phyloP scores from a whole-genome alignment of 2,797 vertebrate genomes.

The Spheniscus humboldti region DNA sequence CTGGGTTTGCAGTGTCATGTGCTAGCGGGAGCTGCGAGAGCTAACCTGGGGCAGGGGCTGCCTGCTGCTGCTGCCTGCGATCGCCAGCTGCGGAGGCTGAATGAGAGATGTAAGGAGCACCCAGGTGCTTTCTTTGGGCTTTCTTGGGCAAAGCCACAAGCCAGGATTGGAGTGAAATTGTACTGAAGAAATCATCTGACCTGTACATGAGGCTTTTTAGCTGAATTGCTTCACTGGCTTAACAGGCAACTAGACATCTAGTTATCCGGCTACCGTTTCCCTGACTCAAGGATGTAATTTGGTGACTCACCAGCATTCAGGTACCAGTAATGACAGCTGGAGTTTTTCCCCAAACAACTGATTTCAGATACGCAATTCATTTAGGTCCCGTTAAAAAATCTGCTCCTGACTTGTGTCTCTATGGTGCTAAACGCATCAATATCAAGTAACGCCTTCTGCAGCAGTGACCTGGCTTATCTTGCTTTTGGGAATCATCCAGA shows the following conservation, averaged over 20 bases:
- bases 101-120: not conserved
- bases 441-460: not conserved
- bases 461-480: constrained; percentile 4
- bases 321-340: not conserved
- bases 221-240: not conserved
- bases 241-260: not conserved
- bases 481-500: constrained; percentile 6
- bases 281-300: not conserved
- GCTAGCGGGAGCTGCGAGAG: not conserved
- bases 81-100: fast-evolving
- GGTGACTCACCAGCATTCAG: constrained; percentile 5
- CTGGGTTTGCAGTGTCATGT: not conserved
- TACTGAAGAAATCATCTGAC: not conserved
- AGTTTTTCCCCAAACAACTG: not conserved
- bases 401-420: not conserved
- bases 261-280: not conserved
- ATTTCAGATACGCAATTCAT: not conserved
- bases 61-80: fast-evolving
- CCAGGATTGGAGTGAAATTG: not conserved
- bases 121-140: not conserved
- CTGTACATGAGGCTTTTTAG: not conserved
- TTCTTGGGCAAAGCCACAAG: not conserved
- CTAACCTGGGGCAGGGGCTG: not conserved
- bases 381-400: not conserved
- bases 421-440: not conserved